Base-by-base conservation (phyloP, 1,140 invertebrate species). In the Polypedilum pembai region DNA sequence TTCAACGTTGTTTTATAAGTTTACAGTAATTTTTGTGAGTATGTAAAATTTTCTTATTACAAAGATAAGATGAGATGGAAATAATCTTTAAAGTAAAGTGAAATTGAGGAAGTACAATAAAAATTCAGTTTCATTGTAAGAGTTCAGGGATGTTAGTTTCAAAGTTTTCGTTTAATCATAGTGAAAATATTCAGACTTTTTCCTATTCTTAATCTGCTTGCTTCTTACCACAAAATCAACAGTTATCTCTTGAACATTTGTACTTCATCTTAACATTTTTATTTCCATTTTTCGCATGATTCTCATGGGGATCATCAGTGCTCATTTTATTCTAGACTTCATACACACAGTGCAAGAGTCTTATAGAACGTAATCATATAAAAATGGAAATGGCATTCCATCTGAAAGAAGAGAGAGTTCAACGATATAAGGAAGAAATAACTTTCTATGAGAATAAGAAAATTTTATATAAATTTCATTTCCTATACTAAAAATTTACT, bases 401-500 rank as follows among this genome's bases (percentile, higher is more conserved):
- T 56, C 45, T 12, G 45, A 56, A 56, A 8, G 15, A 12, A n/a
- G 4, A 15, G n/a, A 56, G 41, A 8, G 8, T 45, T 10, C 41
- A 56, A n/a, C 45, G n/a, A 56, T 56, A 56, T 12, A 12, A 56
- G 45, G 12, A 56, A 56, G 45, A 56, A 56, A 56, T 56, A 56
- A 56, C 45, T 56, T 56, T 56, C 45, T 33, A 33, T 33, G 24
- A 33, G 24, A 33, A 33, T 3, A 5, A 33, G 24, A 33, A 33
- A 33, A 33, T 33, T 33, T n/a, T 56, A 56, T 56, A 56, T 56
- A 56, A 56, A 56, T 56, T 56, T 56, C 45, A 56, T 56, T 56
- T 56, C 45, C 45, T 12, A 56, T 56, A 56, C 45, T 56, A 56
- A 56, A 56, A 56, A 56, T 56, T 56, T 56, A 56, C 45, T 56